phyloP scores from a whole-genome alignment of 2,113 vertebrate species.

The Reinhardtius hippoglossoides region DNA sequence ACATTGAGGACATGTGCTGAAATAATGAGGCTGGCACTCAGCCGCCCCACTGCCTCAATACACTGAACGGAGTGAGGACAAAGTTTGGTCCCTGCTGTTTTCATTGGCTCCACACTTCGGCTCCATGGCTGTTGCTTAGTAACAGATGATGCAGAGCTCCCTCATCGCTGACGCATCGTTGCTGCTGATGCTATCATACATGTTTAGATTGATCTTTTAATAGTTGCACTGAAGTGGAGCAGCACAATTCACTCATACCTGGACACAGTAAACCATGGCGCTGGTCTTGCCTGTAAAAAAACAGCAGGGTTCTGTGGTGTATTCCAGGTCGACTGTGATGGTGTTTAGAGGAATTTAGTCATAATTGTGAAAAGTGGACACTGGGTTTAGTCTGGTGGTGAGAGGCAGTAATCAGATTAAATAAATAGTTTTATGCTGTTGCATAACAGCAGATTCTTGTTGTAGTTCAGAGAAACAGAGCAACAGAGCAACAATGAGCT shows the following conservation, averaged over 20 bases:
- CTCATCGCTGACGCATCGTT: background rate
- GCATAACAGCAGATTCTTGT: background rate
- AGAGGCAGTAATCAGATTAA: background rate
- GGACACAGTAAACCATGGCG: background rate
- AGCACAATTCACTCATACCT: background rate
- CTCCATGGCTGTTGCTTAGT: slow-evolving; percentile 61
- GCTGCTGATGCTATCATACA: slow-evolving; percentile 15
- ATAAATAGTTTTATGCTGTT: background rate
- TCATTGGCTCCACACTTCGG: slow-evolving; percentile 31
- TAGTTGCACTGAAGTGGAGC: background rate
- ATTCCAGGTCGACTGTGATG: background rate
- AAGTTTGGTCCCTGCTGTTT: slow-evolving; percentile 37
- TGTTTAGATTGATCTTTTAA: background rate
- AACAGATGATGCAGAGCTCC: slow-evolving; percentile 41
- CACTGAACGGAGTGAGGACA: slow-evolving; percentile 5
- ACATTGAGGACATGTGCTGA: slow-evolving; percentile 19
- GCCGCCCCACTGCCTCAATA: slow-evolving; percentile 9
- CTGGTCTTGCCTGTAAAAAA: background rate
- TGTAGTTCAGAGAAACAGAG: background rate
- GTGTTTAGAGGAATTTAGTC: background rate
- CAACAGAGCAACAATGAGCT: background rate
- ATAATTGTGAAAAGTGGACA: background rate
- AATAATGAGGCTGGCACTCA: slow-evolving; percentile 28
- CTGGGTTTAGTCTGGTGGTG: background rate
- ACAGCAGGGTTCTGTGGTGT: background rate